phyloP scores from a whole-genome alignment of 2,888 invertebrate species.

The Drosophila merina region DNA sequence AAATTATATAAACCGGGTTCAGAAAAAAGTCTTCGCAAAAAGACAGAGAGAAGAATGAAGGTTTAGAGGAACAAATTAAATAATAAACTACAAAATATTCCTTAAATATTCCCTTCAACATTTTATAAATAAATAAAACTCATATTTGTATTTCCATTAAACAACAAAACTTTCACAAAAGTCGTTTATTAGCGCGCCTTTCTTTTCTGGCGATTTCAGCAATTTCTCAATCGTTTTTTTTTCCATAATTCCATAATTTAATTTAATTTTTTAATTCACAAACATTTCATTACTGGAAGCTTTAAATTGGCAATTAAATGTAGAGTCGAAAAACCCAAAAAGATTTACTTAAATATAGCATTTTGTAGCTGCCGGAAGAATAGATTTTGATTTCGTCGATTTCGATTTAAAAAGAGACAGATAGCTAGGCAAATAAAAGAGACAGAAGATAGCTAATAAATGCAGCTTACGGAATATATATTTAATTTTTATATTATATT shows the following conservation, averaged over 20 bases:
- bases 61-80: background rate
- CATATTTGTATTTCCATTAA: slow-evolving; percentile 23
- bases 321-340: background rate
- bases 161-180: slow-evolving; percentile 67
- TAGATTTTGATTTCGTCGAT: background rate
- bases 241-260: background rate
- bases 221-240: slow-evolving; percentile 12
- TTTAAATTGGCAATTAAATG: slow-evolving; percentile 12
- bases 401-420: slow-evolving; percentile 4
- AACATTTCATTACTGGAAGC: slow-evolving; percentile 9
- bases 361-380: slow-evolving; percentile 11
- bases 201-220: slow-evolving; percentile 2
- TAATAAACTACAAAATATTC: background rate
- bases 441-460: slow-evolving; percentile 4
- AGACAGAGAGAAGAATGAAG: background rate
- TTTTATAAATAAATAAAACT: slow-evolving; percentile 6
- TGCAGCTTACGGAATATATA: slow-evolving; percentile 13
- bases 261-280: slow-evolving; percentile 5
- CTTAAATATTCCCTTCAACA: too few species aligned
- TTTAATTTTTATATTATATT: background rate
- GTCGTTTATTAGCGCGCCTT: slow-evolving; percentile 53
- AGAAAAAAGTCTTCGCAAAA: background rate
- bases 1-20: background rate
- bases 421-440: slow-evolving; percentile 3
- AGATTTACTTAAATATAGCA: slow-evolving; percentile 11